These are phyloP conservation scores for Sturnus vulgaris DNA, from an alignment of 2,113 vertebrate species.

Conservation along the genomic window DNA sequence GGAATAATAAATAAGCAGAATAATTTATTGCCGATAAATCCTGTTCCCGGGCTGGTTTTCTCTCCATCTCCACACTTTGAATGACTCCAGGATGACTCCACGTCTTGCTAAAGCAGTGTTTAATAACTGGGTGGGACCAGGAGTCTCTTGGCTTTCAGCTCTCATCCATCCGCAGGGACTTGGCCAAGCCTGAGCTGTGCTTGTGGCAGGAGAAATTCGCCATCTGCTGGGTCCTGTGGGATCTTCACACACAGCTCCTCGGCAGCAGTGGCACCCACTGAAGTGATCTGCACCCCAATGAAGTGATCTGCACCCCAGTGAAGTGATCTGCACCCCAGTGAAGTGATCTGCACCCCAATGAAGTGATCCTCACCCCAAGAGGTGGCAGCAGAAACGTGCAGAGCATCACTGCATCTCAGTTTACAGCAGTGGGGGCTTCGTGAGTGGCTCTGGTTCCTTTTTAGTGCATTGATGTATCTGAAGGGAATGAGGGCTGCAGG, in stretches of 20 bases:
- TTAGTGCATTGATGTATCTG: fast-evolving
- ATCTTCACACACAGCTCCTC: neutral
- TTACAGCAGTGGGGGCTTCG: fast-evolving
- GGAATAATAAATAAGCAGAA: neutral
- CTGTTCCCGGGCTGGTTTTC: neutral
- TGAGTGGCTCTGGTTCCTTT: neutral
- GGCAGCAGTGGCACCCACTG: too few relatives aligned
- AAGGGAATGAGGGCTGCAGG: neutral
- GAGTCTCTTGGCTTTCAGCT: neutral
- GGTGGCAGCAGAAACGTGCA: fast-evolving
- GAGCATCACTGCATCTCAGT: fast-evolving
- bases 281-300: neutral
- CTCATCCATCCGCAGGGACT: fast-evolving
- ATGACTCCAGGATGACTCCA: too few relatives aligned
- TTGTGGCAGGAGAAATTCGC: neutral
- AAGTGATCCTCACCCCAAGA: neutral
- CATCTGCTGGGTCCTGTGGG: neutral
- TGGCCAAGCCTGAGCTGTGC: fast-evolving
- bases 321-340: neutral
- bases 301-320: too few relatives aligned
- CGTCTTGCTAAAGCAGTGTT: neutral
- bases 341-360: too few relatives aligned
- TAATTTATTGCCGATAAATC: neutral
- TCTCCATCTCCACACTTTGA: neutral
- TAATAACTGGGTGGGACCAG: neutral